phyloP scores from a whole-genome alignment of 1,140 invertebrate species.

The Cephus cinctus region DNA sequence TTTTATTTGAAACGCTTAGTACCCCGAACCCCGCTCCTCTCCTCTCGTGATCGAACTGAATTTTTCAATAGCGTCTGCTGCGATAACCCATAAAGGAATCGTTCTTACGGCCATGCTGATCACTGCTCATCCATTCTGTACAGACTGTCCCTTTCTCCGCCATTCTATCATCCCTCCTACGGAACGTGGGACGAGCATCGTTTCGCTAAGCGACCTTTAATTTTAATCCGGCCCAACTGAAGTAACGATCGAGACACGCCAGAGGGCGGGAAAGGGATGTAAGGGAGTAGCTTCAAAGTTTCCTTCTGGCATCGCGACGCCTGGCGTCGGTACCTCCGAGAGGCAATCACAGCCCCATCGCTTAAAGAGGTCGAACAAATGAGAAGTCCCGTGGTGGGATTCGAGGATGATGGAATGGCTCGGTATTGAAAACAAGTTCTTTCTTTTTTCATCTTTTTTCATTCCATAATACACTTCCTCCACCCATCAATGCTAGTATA shows the following conservation, averaged over 20 bases:
- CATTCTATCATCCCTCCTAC: too few relatives aligned
- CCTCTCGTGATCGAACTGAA: too few relatives aligned
- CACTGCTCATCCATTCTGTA: too few relatives aligned
- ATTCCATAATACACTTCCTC: too few relatives aligned
- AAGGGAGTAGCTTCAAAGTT: neutral
- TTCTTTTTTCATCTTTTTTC: too few relatives aligned
- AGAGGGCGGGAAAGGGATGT: neutral
- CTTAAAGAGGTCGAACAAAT: conserved; percentile 2
- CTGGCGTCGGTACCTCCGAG: neutral
- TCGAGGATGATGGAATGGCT: neutral
- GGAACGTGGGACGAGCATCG: too few relatives aligned
- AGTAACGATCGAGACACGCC: neutral
- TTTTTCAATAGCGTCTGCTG: too few relatives aligned
- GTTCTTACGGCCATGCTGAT: too few relatives aligned
- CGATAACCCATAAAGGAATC: too few relatives aligned
- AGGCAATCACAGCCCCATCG: conserved; percentile 5
- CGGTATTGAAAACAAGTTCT: neutral
- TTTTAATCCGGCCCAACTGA: neutral
- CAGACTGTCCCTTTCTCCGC: too few relatives aligned
- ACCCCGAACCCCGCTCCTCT: neutral
- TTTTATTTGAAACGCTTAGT: neutral
- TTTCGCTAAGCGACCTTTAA: neutral
- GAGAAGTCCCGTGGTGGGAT: neutral
- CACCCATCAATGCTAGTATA: too few relatives aligned
- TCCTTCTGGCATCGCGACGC: conserved; percentile 1